Evolutionary conservation across 2,113 vertebrate species (phyloP).

Genomic region (Tachysurus fulvidraco): DNA sequence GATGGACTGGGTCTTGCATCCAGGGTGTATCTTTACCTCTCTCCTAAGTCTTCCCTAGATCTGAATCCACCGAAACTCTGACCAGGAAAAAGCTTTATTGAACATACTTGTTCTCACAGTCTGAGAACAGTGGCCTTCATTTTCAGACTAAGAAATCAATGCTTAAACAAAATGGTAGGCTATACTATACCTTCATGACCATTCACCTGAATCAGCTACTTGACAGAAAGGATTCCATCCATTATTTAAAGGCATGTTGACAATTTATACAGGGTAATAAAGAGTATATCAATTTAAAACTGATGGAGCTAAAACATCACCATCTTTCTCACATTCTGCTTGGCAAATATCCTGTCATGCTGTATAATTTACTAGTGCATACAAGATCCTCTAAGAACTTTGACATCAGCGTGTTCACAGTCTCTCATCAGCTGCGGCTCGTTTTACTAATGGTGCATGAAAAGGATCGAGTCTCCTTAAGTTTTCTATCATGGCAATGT

Average conservation of each 20-base stretch:
- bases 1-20: not conserved
- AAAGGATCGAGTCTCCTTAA: conserved; percentile 36
- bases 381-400: conserved; percentile 20
- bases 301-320: conserved; percentile 58
- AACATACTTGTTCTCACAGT: not conserved
- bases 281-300: conserved; percentile 60
- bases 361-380: conserved; percentile 2
- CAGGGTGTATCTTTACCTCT: not conserved
- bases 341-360: conserved; percentile 23
- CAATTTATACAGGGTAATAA: conserved; percentile 67
- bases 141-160: conserved; percentile 66
- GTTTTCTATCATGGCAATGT: conserved; percentile 19
- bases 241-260: conserved; percentile 71
- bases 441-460: conserved; percentile 38
- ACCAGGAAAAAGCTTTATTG: too few relatives aligned
- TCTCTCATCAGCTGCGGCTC: conserved; percentile 23
- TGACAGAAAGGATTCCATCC: conserved; percentile 56
- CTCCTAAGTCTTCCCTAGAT: not conserved
- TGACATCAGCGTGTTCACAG: conserved; percentile 33
- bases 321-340: conserved; percentile 35
- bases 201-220: conserved; percentile 65
- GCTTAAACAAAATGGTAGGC: conserved; percentile 64
- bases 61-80: too few relatives aligned
- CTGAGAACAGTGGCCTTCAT: conserved; percentile 58
- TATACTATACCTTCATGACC: conserved; percentile 58